phyloP scores from a whole-genome alignment of 2,113 vertebrate genomes.

The Gnathochromis pfefferi region DNA sequence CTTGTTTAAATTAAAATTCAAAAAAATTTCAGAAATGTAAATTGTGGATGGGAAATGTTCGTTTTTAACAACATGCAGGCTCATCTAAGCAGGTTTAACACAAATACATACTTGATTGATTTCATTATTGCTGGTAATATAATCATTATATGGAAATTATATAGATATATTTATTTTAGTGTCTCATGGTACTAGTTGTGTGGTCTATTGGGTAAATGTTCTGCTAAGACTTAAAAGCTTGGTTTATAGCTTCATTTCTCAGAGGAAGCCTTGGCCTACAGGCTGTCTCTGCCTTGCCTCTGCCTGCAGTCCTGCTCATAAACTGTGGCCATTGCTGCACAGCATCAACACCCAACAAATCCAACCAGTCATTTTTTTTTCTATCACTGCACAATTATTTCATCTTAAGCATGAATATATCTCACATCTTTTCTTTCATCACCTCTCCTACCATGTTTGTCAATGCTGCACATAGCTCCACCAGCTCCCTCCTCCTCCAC shows the following conservation, averaged over 20 bases:
- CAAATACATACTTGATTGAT: not conserved
- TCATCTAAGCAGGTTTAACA: not conserved
- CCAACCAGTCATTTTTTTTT: not conserved
- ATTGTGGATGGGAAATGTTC: not conserved
- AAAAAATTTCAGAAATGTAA: not conserved
- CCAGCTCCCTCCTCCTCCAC: not conserved
- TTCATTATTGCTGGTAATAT: not conserved
- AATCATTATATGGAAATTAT: not conserved
- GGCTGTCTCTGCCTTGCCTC: not conserved
- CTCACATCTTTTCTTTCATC: not conserved
- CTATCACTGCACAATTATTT: not conserved
- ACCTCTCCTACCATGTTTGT: not conserved
- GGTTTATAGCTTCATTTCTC: conserved; percentile 18
- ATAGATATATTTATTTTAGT: not conserved
- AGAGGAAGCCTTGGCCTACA: conserved; percentile 1
- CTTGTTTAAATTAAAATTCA: not conserved
- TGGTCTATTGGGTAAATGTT: not conserved
- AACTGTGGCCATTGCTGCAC: conserved; percentile 1
- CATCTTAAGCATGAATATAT: not conserved
- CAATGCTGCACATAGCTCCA: not conserved
- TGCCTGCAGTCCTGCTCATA: conserved; percentile 11
- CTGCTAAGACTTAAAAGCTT: not conserved
- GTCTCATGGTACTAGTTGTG: not conserved
- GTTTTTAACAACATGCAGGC: not conserved
- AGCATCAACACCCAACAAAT: not conserved